phyloP scores from a whole-genome alignment of 2,113 vertebrate genomes.

The Falcunculus frontatus region DNA sequence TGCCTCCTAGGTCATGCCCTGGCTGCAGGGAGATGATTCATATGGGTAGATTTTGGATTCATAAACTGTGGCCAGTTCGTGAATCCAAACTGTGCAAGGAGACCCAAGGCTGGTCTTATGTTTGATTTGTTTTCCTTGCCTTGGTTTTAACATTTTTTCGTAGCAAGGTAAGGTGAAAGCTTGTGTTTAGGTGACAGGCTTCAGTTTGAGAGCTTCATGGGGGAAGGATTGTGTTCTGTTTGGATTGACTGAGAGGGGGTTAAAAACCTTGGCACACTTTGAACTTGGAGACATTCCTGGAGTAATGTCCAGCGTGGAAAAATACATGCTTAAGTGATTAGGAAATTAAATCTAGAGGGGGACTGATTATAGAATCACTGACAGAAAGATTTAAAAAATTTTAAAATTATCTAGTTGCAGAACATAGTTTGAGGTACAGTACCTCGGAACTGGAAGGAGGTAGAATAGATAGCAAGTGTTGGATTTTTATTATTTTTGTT shows the following conservation, averaged over 20 bases:
- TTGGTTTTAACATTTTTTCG: not conserved
- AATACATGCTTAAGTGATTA: not conserved
- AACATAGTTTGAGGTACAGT: not conserved
- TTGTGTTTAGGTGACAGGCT: not conserved
- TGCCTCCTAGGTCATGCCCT: not conserved
- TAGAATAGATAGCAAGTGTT: not conserved
- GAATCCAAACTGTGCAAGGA: not conserved
- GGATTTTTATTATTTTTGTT: not conserved
- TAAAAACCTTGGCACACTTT: not conserved
- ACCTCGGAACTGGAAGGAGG: not conserved
- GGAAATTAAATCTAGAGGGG: not conserved
- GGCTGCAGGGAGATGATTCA: not conserved
- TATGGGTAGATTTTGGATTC: not conserved
- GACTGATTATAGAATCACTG: not conserved
- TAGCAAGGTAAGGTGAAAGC: accelerated
- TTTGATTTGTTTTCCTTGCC: not conserved
- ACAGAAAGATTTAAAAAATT: not conserved
- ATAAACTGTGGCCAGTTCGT: not conserved
- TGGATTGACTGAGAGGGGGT: not conserved
- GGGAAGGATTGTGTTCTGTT: not conserved
- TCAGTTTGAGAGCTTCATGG: accelerated
- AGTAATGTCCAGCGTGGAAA: not conserved
- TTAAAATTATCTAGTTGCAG: not conserved
- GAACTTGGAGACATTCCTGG: not conserved
- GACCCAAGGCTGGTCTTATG: not conserved